phyloP scores from a whole-genome alignment of 2,888 invertebrate genomes.

The Branchipolynoe longqiensis region DNA sequence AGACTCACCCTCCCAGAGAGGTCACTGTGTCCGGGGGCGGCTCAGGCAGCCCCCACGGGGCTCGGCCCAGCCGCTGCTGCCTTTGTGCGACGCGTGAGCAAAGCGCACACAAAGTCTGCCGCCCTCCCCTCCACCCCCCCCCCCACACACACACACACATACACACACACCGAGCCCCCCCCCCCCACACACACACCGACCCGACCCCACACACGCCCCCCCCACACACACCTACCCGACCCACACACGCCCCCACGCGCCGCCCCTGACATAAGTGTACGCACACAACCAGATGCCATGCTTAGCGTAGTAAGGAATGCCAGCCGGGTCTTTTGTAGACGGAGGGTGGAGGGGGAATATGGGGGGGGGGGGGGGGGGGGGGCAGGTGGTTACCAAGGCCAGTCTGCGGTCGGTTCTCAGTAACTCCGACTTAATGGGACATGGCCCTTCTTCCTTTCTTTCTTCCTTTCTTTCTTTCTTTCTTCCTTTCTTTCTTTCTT shows the following conservation, averaged over 20 bases:
- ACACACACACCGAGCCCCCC: background rate
- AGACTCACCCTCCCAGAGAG: background rate
- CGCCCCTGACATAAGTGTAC: too few relatives aligned
- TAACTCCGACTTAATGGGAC: too few relatives aligned
- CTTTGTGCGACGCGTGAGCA: slow-evolving; percentile 35
- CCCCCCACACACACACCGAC: background rate
- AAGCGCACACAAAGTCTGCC: slow-evolving; percentile 30
- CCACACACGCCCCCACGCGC: too few relatives aligned
- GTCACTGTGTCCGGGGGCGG: background rate
- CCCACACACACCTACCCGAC: background rate
- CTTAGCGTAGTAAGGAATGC: slow-evolving; percentile 18
- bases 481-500: too few relatives aligned
- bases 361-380: too few relatives aligned
- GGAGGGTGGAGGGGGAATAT: too few relatives aligned
- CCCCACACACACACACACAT: background rate
- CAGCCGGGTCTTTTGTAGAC: slow-evolving; percentile 12
- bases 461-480: too few relatives aligned
- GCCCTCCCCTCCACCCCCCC: background rate
- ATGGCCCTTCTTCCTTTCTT: too few relatives aligned
- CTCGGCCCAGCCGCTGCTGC: background rate
- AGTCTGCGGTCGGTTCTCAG: too few relatives aligned
- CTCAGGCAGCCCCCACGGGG: background rate
- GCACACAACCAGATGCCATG: too few relatives aligned
- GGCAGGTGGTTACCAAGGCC: too few relatives aligned
- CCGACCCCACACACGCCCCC: background rate